These are phyloP conservation scores for Aspidiotus destructor DNA, from an alignment of 2,888 invertebrate genomes.

Conservation along the genomic window DNA sequence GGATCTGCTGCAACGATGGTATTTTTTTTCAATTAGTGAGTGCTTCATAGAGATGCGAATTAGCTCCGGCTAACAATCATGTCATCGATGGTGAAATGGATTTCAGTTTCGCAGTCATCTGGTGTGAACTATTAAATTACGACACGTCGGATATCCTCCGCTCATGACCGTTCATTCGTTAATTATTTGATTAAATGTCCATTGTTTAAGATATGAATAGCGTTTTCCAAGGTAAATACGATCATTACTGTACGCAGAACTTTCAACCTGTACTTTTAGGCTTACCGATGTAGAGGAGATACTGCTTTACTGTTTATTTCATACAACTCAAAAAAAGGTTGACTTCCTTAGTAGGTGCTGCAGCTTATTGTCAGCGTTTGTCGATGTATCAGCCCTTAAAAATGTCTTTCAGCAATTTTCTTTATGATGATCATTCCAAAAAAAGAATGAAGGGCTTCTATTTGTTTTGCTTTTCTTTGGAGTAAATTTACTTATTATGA, in stretches of 20 bases:
- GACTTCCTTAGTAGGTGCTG: too few species aligned
- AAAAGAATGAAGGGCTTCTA: too few species aligned
- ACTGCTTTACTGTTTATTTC: too few species aligned
- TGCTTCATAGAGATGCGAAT: neutral
- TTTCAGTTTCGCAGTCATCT: neutral
- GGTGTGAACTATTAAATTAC: neutral
- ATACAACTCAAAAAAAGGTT: too few species aligned
- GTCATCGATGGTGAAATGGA: neutral
- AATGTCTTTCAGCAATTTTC: too few species aligned
- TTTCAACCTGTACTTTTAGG: too few species aligned
- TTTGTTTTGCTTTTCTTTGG: too few species aligned
- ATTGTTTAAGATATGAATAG: constrained; percentile 23
- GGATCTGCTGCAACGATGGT: neutral
- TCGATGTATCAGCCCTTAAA: too few species aligned
- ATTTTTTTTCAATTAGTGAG: neutral
- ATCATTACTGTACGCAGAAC: neutral
- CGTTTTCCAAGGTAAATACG: constrained; percentile 17
- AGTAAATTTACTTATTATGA: too few species aligned
- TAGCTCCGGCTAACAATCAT: neutral
- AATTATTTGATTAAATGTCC: constrained; percentile 23
- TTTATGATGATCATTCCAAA: too few species aligned
- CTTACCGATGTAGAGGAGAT: too few species aligned
- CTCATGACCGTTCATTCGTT: neutral
- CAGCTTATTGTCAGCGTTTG: too few species aligned
- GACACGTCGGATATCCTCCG: constrained; percentile 1